Conservation (phyloP, 2,113 vertebrate genomes). For the Rhodinocichla rosea region DNA sequence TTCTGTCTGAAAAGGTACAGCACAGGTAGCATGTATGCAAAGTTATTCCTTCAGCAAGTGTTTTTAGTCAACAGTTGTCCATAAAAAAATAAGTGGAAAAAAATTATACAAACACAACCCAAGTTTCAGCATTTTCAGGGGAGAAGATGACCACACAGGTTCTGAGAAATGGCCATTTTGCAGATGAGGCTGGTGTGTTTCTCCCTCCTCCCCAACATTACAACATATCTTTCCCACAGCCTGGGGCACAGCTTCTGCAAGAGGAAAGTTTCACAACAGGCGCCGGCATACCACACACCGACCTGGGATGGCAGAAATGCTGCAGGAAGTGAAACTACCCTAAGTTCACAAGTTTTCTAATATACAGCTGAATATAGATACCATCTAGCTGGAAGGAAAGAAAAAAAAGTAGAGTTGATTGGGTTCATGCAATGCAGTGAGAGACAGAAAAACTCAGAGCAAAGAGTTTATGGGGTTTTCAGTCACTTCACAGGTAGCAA, state of each 20-base stretch:
- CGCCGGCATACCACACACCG: rapidly evolving
- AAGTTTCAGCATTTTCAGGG: neutral
- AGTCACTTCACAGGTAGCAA: neutral
- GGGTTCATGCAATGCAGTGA: neutral
- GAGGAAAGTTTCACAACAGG: neutral
- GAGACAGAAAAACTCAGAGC: neutral
- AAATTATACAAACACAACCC: neutral
- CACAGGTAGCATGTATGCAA: neutral
- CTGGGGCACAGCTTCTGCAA: neutral
- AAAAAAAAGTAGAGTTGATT: neutral
- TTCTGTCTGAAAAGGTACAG: neutral
- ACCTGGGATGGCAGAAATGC: neutral
- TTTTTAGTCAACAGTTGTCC: neutral
- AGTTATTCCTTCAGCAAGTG: neutral
- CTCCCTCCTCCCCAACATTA: neutral
- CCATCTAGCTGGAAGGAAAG: neutral
- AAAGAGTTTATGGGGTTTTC: neutral
- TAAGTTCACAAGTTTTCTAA: conserved; percentile 6
- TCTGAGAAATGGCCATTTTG: neutral
- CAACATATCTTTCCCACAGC: neutral
- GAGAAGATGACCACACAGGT: neutral
- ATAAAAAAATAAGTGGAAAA: neutral
- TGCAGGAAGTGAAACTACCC: conserved; percentile 6
- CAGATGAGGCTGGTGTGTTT: neutral
- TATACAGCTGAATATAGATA: neutral